These are phyloP conservation scores for Eurytoma adleriae DNA, from an alignment of 2,888 invertebrate species.

Conservation along the genomic window DNA sequence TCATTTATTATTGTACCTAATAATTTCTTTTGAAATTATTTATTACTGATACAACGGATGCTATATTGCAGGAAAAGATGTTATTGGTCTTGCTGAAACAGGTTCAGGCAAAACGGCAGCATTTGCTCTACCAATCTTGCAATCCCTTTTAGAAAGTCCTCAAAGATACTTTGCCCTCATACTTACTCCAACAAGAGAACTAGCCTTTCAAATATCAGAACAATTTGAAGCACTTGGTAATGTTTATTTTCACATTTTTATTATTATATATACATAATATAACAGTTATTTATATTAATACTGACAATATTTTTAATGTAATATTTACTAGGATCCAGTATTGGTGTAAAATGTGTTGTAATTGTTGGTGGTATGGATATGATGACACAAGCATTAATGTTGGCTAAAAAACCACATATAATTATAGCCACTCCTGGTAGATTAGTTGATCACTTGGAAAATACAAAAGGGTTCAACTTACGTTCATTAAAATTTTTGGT, in stretches of 20 bases:
- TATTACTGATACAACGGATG: background rate
- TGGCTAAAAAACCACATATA: conserved; percentile 98
- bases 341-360: conserved; percentile 96
- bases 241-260: conserved; percentile 51
- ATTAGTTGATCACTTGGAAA: conserved; percentile 96
- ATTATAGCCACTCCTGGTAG: conserved; percentile 98
- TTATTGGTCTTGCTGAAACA: conserved; percentile 87
- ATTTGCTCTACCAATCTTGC: conserved; percentile 97
- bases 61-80: conserved; percentile 83
- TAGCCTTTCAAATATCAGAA: conserved; percentile 98
- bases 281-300: background rate
- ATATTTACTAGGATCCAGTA: conserved; percentile 82
- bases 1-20: background rate
- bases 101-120: conserved; percentile 99
- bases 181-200: conserved; percentile 96
- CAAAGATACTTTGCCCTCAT: conserved; percentile 96
- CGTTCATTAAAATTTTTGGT: conserved; percentile 92
- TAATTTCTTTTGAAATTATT: conserved; percentile 1
- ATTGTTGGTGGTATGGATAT: conserved; percentile 99
- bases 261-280: no score
- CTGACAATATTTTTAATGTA: background rate
- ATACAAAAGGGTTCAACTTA: conserved; percentile 97
- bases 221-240: conserved; percentile 97
- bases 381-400: conserved; percentile 92
- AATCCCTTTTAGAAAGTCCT: conserved; percentile 91